Percentiles rank a stretch among this genome's conserved stretches.
Evolutionary conservation across 23 tunicate genomes (phyloP).

Genomic region (Halocynthia aurantium): DNA sequence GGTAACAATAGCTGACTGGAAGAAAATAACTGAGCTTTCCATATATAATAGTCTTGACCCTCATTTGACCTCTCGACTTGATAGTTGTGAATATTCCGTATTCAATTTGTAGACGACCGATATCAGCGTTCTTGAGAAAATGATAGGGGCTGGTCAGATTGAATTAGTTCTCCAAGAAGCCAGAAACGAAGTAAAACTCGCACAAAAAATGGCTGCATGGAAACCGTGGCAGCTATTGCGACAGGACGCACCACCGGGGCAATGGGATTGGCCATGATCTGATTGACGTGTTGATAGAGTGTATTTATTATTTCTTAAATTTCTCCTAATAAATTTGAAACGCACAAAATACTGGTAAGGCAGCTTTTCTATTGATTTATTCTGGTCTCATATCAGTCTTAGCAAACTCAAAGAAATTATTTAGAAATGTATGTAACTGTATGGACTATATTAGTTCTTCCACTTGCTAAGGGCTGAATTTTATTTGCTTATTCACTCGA

Average conservation of each 20-base stretch:
- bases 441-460: no score
- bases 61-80: no score
- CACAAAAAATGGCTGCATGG: conserved; percentile 49
- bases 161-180: conserved; percentile 70
- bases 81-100: background rate
- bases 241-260: conserved; percentile 72
- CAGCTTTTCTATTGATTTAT: no score
- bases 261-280: conserved; percentile 91
- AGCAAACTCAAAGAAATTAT: no score
- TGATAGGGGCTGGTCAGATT: conserved; percentile 50
- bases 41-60: no score
- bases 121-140: conserved; percentile 31
- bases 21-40: no score
- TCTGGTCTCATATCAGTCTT: no score
- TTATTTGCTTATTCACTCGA: no score
- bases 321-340: background rate
- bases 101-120: conserved; percentile 39
- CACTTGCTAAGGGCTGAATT: no score
- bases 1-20: no score
- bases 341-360: no score
- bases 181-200: conserved; percentile 55
- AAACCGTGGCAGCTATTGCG: conserved; percentile 71
- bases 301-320: background rate
- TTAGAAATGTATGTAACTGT: no score
- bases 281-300: background rate